Conservation (phyloP, 1,140 invertebrate genomes). For the Drosophila repletoides region DNA sequence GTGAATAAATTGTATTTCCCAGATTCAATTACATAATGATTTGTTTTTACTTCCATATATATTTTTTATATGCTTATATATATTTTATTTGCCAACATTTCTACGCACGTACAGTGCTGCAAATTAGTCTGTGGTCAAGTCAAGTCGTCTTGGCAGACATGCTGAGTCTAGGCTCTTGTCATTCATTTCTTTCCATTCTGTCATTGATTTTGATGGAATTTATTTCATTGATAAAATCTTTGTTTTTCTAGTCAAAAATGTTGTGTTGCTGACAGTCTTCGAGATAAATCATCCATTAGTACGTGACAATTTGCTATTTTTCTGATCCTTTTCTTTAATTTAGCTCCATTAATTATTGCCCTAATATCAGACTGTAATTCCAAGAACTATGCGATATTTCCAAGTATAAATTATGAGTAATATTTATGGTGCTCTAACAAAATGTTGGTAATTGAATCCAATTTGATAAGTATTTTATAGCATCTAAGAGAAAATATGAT, state of each 20-base stretch:
- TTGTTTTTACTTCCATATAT: conserved; percentile 69
- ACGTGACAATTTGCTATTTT: conserved; percentile 1
- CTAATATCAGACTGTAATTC: background rate
- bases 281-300: conserved; percentile 8
- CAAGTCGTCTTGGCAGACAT: conserved; percentile 13
- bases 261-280: conserved; percentile 16
- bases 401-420: background rate
- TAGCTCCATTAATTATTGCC: background rate
- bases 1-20: conserved; percentile 68
- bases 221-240: conserved; percentile 40
- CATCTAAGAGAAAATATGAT: background rate
- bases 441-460: background rate
- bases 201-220: conserved; percentile 60
- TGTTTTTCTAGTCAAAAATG: conserved; percentile 20
- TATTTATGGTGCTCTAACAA: background rate
- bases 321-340: background rate
- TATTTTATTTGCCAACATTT: conserved; percentile 25
- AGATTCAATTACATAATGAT: conserved; percentile 78
- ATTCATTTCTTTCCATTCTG: background rate
- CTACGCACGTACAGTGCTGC: conserved; percentile 66
- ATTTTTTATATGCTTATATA: conserved; percentile 15
- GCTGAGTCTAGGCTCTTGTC: conserved; percentile 16
- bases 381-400: background rate
- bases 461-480: conserved; percentile 6
- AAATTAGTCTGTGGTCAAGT: conserved; percentile 57